Evolutionary conservation across 2,113 vertebrate species (phyloP), one percentile per base, ranked within the genome.

Genomic region (Muntiacus reevesi): DNA sequence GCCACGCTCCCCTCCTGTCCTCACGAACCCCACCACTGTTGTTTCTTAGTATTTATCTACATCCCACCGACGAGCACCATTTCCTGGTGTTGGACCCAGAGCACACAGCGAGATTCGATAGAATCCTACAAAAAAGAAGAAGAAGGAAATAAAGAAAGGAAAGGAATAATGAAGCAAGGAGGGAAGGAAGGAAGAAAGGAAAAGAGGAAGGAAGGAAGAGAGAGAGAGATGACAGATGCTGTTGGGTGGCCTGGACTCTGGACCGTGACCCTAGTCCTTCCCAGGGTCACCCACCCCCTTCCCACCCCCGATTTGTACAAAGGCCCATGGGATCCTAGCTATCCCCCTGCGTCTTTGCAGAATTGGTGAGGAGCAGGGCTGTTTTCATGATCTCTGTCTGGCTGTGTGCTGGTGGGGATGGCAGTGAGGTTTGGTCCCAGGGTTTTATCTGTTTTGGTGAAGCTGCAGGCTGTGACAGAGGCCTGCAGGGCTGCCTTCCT

Each of bases 51-150:
- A 50, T 91, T 71, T 40, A 12, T 59, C 27, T 36, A 60, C 16
- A 47, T 55, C 5, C 33, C n/a, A 71, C 4, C 0, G 8, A 54
- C 0, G 4, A 95, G n/a, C 11, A 40, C 74, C 21, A 7, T 71
- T 96, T 96, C 67, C 93, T 90, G 52, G 40, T 87, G 45, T 91
- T 30, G 84, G 76, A 85, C 25, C 83, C 17, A n/a, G 89, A 95
- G 27, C 81, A 67, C 2, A 2, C 21, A 55, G 25, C 23, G 28
- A 87, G 59, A 30, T 60, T 45, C 28, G 62, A 30, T 17, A 45
- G 84, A 17, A 59, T 85, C 21, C 13, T 50, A 59, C 59, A 59
- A 88, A 87, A 54, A 23, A 82, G 50, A 81, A 78, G 43, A 78
- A 50, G 16, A 50, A 33, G 19, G 5, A 82, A 52, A 52, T 19